Percentiles rank a stretch among this genome's conserved stretches.
phyloP scores from a whole-genome alignment of 2,797 vertebrate genomes.

The Calcarius lapponicus region DNA sequence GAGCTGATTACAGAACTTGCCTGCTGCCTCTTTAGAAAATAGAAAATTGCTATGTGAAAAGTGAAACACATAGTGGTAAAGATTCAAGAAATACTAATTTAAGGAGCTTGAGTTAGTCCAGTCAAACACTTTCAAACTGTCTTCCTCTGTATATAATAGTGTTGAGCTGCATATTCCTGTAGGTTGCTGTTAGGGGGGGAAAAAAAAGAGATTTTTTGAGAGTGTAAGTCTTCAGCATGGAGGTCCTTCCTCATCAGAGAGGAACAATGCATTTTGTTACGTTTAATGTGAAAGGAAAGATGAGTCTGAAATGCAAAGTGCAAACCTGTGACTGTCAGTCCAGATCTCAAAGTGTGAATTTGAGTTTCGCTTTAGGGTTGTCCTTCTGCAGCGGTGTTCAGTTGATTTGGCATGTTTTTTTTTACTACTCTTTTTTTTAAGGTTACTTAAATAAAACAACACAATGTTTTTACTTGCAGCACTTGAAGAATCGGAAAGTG shows the following conservation, averaged over 20 bases:
- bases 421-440: not conserved
- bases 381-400: not conserved
- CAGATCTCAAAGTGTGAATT: not conserved
- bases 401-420: constrained; percentile 2
- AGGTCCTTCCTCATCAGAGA: not conserved
- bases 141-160: not conserved
- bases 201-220: accelerated
- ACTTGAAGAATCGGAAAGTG: constrained; percentile 89
- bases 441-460: constrained; percentile 44
- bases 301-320: not conserved
- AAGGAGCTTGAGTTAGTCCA: not conserved
- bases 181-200: not conserved
- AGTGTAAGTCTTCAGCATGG: not conserved
- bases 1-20: not conserved
- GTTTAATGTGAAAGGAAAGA: not conserved
- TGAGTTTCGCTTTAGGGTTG: not conserved
- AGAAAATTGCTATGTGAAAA: not conserved
- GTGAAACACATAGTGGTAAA: not conserved
- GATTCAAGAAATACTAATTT: not conserved
- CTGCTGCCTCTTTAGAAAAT: not conserved
- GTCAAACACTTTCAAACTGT: not conserved
- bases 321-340: not conserved
- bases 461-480: constrained; percentile 72
- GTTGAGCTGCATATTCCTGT: not conserved
- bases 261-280: not conserved